These are phyloP conservation scores for Danio aesculapii DNA, from an alignment of 2,797 vertebrate species.

Conservation along the genomic window DNA sequence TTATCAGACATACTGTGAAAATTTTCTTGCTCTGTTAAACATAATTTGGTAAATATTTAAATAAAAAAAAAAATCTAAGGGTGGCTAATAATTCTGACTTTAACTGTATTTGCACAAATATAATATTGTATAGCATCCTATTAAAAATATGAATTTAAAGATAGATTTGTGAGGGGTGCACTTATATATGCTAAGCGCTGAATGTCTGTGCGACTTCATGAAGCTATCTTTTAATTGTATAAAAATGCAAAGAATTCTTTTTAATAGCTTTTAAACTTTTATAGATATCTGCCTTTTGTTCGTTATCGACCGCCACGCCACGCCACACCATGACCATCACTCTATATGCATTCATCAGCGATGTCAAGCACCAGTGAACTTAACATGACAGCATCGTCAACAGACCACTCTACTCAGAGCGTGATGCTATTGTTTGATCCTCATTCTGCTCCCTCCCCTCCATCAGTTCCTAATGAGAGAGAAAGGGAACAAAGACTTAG, in stretches of 20 bases:
- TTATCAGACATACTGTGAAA: too few species aligned
- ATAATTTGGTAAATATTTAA: too few species aligned
- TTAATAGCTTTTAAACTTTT: background rate
- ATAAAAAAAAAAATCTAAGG: too few species aligned
- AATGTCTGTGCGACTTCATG: too few species aligned
- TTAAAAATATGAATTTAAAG: too few species aligned
- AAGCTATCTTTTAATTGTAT: background rate
- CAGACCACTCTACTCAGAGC: constrained; percentile 20
- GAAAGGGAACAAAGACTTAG: constrained; percentile 69
- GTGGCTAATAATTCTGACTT: too few species aligned
- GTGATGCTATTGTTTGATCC: constrained; percentile 46
- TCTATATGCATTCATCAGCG: constrained; percentile 28
- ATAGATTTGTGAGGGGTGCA: too few species aligned
- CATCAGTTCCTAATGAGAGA: constrained; percentile 72
- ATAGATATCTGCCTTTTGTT: background rate
- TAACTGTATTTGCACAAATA: too few species aligned
- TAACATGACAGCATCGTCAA: constrained; percentile 46
- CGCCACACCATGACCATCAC: constrained; percentile 7
- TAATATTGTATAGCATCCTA: too few species aligned
- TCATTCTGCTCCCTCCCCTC: constrained; percentile 48
- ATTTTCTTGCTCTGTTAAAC: too few species aligned
- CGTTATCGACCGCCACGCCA: background rate
- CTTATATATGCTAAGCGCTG: too few species aligned
- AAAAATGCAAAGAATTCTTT: background rate
- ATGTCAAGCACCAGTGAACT: constrained; percentile 47